Evolutionary conservation across 2,113 vertebrate species (phyloP), one percentile per base, ranked within the genome.

Genomic region (Dasypus novemcinctus): DNA sequence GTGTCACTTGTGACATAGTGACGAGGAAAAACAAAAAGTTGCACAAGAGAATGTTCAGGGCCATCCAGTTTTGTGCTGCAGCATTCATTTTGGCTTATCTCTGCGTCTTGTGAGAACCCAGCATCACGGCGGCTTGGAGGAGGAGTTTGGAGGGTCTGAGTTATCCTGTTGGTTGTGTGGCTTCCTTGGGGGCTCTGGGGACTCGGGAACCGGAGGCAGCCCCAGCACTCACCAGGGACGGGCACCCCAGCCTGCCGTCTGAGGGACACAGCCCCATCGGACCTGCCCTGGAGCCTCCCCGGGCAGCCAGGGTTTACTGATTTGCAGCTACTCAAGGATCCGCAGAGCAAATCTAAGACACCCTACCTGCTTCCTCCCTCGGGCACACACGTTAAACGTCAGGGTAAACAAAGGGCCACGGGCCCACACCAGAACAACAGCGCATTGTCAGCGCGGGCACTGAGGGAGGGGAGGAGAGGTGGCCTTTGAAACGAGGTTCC

Each of bases 31-130:
- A 57, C 43, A 33, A 38, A 12, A 25, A 13, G 12, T 1, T 31
- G 4, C 3, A 6, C 36, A 6, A 54, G 27, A 23, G 68, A 25
- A 8, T 0, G 2, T 23, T 20, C 33, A 1, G 13, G 0, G n/a
- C 6, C 4, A 1, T n/a, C 64, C 38, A 41, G 25, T 8, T 13
- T 33, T 14, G 63, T 33, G 13, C 9, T 36, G 1, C 33, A 29
- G 3, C 33, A 10, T 36, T 23, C 5, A 1, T 25, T 15, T 10
- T 9, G 23, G 52, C 11, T 63, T 63, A 6, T 17, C n/a, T 46
- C 80, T 76, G 27, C 10, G 33, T 27, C 46, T 87, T 29, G 76
- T n/a, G 54, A 61, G 57, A 80, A 54, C n/a, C 14, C 46, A 14
- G 54, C 4, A 9, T 46, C 21, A 38, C 7, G 52, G 17, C 7